phyloP scores from a whole-genome alignment of 2,113 vertebrate genomes.

The Oophaga pumilio region DNA sequence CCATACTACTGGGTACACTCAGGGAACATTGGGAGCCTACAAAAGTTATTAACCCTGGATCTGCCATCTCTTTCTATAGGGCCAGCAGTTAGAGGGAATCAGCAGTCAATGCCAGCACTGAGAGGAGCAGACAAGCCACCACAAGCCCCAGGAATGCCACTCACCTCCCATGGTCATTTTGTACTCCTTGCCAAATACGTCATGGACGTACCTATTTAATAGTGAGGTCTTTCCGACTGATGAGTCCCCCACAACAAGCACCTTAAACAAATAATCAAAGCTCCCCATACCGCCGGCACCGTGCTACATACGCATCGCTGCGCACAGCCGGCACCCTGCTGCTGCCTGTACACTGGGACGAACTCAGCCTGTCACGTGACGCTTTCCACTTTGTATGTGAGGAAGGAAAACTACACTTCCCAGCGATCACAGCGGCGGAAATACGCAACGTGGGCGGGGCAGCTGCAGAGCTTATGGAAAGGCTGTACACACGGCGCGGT shows the following conservation, averaged over 20 bases:
- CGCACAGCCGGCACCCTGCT: not conserved
- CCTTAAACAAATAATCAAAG: conserved; percentile 81
- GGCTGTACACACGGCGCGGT: too few relatives aligned
- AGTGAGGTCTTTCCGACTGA: conserved; percentile 85
- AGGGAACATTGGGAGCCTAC: too few relatives aligned
- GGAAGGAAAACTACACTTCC: not conserved
- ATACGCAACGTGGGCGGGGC: not conserved
- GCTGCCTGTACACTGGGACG: not conserved
- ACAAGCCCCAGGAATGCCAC: not conserved
- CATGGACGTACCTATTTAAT: conserved; percentile 80
- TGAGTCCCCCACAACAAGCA: conserved; percentile 82
- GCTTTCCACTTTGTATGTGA: not conserved
- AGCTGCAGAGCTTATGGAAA: too few relatives aligned
- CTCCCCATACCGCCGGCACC: conserved; percentile 66
- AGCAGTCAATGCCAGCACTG: too few relatives aligned
- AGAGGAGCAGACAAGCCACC: not conserved
- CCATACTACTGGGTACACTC: too few relatives aligned
- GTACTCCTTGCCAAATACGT: conserved; percentile 83
- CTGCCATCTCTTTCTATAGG: too few relatives aligned
- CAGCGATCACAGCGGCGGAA: conserved; percentile 1
- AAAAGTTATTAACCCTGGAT: too few relatives aligned
- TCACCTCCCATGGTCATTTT: conserved; percentile 87
- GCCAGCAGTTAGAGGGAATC: too few relatives aligned
- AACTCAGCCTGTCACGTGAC: not conserved
- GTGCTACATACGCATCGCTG: not conserved